Conservation (phyloP, 2,888 invertebrate species). For the Periphyllus acericola region DNA sequence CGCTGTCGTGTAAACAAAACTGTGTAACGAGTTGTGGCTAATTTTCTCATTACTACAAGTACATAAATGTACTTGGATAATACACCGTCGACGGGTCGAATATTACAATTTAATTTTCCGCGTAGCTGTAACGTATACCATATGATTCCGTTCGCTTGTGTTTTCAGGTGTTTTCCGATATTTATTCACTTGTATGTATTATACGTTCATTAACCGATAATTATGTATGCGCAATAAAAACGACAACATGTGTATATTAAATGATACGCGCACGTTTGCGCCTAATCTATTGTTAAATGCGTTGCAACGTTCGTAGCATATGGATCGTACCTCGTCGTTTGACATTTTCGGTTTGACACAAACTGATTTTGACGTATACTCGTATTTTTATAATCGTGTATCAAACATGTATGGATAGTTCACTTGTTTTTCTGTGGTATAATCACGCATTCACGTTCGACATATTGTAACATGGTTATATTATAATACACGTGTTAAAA, state of each 20-base stretch:
- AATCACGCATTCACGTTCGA: no score
- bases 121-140: background rate
- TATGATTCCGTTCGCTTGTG: no score
- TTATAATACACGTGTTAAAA: no score
- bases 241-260: background rate
- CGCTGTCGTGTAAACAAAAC: background rate
- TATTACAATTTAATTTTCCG: background rate
- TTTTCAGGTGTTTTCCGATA: background rate
- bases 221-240: background rate
- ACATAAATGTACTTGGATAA: no score
- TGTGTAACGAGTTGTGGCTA: background rate
- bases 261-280: background rate
- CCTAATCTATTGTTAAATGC: background rate
- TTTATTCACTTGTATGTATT: background rate
- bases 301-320: background rate
- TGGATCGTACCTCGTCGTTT: no score
- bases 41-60: background rate
- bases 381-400: no score
- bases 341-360: no score
- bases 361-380: no score
- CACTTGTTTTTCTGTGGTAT: no score
- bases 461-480: no score
- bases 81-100: background rate
- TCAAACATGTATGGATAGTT: no score
- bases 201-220: background rate